These are phyloP conservation scores for Pteruthius melanotis DNA, from an alignment of 2,113 vertebrate genomes.

Conservation along the genomic window DNA sequence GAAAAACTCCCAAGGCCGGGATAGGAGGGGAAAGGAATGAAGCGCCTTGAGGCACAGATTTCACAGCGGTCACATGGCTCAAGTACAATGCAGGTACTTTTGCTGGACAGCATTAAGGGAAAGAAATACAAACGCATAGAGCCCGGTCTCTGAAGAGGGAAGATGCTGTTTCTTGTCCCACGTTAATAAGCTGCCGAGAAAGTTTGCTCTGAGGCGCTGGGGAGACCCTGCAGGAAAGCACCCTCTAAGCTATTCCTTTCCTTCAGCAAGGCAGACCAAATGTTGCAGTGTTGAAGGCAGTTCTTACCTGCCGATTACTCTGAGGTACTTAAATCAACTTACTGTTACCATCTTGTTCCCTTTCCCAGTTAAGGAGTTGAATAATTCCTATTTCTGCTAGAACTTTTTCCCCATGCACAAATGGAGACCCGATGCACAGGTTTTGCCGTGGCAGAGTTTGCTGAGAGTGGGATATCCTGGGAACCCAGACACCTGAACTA, in stretches of 20 bases:
- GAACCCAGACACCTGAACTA: background rate
- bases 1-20: too few species aligned
- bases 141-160: background rate
- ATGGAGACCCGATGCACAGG: background rate
- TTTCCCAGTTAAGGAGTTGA: background rate
- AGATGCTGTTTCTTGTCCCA: background rate
- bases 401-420: too few species aligned
- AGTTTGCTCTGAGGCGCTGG: too few species aligned
- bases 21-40: background rate
- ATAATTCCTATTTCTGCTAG: background rate
- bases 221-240: background rate
- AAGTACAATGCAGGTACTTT: background rate
- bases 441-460: background rate
- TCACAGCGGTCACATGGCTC: background rate
- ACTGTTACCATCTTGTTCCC: too few species aligned
- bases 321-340: background rate
- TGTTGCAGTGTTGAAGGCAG: background rate
- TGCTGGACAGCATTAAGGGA: background rate
- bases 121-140: too few species aligned
- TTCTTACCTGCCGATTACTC: background rate
- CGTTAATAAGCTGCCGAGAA: rapidly evolving
- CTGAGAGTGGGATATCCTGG: background rate
- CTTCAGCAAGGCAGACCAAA: background rate
- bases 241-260: background rate
- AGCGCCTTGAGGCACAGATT: background rate